Conservation (phyloP, 30 jellyfish, hydroid and myxozoan genomes). For the Turritopsis dohrnii region DNA sequence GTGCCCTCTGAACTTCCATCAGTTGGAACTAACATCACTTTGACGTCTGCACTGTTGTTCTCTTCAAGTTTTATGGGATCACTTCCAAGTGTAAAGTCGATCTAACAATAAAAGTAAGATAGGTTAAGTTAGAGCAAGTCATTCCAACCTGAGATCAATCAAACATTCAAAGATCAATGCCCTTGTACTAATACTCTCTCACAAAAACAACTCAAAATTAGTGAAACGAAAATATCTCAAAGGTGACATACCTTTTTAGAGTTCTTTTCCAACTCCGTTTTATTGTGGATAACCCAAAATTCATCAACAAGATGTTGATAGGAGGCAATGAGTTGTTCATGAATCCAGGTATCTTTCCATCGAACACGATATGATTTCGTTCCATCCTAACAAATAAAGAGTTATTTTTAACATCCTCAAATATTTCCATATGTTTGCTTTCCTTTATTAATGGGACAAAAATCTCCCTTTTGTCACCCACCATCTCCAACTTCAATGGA, state of each 20-base stretch:
- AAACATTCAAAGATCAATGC: too few relatives aligned
- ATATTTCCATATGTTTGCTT: too few relatives aligned
- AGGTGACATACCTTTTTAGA: background rate
- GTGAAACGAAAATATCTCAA: background rate
- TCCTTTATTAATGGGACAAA: too few relatives aligned
- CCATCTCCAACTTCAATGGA: too few relatives aligned
- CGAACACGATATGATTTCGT: constrained; percentile 37
- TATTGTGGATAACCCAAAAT: constrained; percentile 18
- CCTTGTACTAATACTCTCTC: too few relatives aligned
- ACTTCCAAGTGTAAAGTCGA: background rate
- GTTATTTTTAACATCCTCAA: too few relatives aligned
- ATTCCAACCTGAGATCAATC: too few relatives aligned
- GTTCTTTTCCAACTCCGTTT: background rate
- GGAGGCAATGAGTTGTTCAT: constrained; percentile 31
- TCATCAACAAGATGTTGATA: constrained; percentile 41
- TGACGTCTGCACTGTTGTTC: background rate
- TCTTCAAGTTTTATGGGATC: background rate
- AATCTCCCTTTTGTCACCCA: too few relatives aligned
- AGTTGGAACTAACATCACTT: background rate
- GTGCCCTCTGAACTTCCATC: background rate
- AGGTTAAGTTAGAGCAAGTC: too few relatives aligned
- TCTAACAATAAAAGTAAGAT: background rate
- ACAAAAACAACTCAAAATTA: background rate
- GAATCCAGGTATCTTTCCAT: constrained; percentile 44
- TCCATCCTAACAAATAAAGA: too few relatives aligned